phyloP scores from a whole-genome alignment of 2,113 vertebrate species.

The Cebidichthys violaceus region DNA sequence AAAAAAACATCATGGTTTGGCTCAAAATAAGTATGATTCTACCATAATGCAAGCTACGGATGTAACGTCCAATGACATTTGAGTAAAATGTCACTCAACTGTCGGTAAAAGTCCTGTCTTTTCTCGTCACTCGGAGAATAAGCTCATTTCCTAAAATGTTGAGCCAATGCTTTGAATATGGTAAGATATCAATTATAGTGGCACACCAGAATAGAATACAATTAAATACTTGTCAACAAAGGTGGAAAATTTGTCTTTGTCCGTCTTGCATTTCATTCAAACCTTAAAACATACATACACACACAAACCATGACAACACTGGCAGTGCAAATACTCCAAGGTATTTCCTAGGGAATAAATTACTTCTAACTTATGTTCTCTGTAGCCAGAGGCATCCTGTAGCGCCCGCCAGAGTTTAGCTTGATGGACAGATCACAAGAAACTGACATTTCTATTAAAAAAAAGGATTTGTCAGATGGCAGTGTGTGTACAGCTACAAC shows the following conservation, averaged over 20 bases:
- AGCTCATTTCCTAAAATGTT: not conserved
- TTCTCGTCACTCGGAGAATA: not conserved
- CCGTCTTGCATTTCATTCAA: not conserved
- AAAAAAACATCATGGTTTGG: too few relatives aligned
- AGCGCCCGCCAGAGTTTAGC: not conserved
- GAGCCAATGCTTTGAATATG: not conserved
- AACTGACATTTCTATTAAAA: slow-evolving; percentile 16
- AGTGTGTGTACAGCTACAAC: slow-evolving; percentile 15
- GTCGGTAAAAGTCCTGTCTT: not conserved
- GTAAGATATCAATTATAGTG: too few relatives aligned
- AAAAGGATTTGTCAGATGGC: slow-evolving; percentile 13
- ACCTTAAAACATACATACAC: not conserved
- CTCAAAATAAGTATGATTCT: not conserved
- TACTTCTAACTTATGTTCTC: not conserved
- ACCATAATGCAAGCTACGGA: not conserved
- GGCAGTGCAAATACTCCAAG: not conserved
- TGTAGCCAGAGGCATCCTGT: not conserved
- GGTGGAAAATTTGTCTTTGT: not conserved
- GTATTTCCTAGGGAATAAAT: not conserved
- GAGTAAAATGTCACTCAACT: not conserved
- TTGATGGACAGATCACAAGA: not conserved
- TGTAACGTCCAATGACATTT: not conserved
- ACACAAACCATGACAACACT: not conserved
- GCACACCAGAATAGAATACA: not conserved
- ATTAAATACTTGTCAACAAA: not conserved